Conservation (phyloP, 2,113 vertebrate genomes). For the Sciurus niger region DNA sequence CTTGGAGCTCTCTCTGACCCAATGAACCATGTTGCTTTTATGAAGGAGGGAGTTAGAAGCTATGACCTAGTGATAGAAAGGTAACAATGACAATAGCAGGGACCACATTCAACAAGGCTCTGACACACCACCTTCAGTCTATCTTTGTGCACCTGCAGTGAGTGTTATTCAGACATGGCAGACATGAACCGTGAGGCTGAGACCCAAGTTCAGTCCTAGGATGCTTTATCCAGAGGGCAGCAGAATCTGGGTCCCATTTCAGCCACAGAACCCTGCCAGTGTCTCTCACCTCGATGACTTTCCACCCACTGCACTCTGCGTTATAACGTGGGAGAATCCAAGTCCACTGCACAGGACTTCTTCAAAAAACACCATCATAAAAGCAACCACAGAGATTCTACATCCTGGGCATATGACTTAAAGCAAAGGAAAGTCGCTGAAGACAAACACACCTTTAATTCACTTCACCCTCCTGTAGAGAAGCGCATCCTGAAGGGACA, state of each 20-base stretch:
- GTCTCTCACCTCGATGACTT: neutral
- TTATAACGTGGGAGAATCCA: neutral
- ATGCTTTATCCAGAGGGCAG: neutral
- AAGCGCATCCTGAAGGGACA: neutral
- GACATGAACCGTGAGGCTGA: neutral
- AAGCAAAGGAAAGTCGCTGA: neutral
- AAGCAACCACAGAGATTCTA: neutral
- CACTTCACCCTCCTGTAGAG: neutral
- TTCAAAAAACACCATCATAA: neutral
- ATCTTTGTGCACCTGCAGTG: neutral
- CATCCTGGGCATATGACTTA: neutral
- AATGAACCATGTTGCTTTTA: neutral
- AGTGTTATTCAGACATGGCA: fast-evolving
- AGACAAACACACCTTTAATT: neutral
- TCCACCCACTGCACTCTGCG: neutral
- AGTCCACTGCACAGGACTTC: fast-evolving
- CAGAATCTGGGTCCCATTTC: neutral
- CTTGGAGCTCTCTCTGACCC: neutral
- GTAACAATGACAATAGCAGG: neutral
- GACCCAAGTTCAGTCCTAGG: neutral
- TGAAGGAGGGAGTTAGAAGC: neutral
- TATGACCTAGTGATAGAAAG: neutral
- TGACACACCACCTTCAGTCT: fast-evolving
- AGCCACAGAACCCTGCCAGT: neutral
- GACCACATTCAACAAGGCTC: neutral